phyloP scores from a whole-genome alignment of 2,113 vertebrate species.

The Odobenus rosmarus region DNA sequence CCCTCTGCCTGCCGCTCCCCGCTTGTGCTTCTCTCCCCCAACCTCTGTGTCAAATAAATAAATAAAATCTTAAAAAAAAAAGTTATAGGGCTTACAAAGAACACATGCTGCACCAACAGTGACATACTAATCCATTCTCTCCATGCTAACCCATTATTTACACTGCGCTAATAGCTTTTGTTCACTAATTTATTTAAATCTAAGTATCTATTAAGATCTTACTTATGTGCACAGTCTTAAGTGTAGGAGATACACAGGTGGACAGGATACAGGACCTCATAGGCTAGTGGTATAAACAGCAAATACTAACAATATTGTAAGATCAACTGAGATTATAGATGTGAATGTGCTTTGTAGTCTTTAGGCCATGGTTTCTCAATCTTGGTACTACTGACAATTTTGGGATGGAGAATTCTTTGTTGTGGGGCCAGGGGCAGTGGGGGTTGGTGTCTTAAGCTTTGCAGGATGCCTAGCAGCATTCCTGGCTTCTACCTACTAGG shows the following conservation, averaged over 20 bases:
- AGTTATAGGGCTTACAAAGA: background rate
- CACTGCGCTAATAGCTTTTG: background rate
- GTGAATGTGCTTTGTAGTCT: background rate
- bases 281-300: background rate
- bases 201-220: background rate
- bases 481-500: background rate
- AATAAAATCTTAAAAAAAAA: too few species aligned
- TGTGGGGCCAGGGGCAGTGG: background rate
- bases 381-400: background rate
- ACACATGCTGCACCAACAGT: background rate
- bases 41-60: too few species aligned
- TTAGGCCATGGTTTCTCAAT: background rate
- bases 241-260: background rate
- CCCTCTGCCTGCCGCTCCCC: too few species aligned
- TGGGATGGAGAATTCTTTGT: background rate
- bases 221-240: background rate
- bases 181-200: background rate
- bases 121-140: background rate
- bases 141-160: background rate
- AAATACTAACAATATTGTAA: background rate
- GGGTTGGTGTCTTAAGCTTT: background rate
- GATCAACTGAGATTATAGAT: background rate
- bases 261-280: background rate
- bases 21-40: too few species aligned
- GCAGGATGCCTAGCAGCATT: background rate